A percentile compares a stretch with the other conserved stretches of the same genome.
Evolutionary conservation across 2,113 vertebrate species (phyloP).

Genomic region (Hemibagrus wyckioides): DNA sequence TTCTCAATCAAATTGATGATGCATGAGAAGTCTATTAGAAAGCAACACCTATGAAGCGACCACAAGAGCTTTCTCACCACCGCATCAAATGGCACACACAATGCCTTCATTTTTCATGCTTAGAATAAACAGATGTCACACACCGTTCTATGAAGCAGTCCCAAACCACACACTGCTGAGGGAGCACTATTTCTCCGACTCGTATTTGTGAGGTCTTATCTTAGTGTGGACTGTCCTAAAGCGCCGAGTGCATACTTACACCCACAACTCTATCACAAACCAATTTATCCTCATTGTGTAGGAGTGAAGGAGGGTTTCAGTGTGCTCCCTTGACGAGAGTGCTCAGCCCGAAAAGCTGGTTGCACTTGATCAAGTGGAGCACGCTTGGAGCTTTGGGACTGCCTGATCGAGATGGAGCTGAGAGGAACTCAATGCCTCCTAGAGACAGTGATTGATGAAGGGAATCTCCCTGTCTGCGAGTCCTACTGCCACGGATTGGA

Average conservation of each 20-base stretch:
- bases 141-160: conserved; percentile 35
- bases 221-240: conserved; percentile 37
- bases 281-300: conserved; percentile 56
- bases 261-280: conserved; percentile 47
- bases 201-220: conserved; percentile 54
- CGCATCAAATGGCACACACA: conserved; percentile 58
- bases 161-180: conserved; percentile 65
- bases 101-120: conserved; percentile 72
- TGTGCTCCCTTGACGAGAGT: conserved; percentile 38
- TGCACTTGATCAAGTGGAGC: conserved; percentile 77
- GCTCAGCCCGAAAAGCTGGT: conserved; percentile 38
- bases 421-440: conserved; percentile 71
- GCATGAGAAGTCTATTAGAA: conserved; percentile 53
- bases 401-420: conserved; percentile 74
- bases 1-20: conserved; percentile 55
- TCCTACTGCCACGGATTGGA: conserved; percentile 44
- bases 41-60: conserved; percentile 43
- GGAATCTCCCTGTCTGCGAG: conserved; percentile 66
- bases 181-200: conserved; percentile 65
- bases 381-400: conserved; percentile 68
- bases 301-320: conserved; percentile 42
- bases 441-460: conserved; percentile 79
- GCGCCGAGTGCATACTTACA: conserved; percentile 26
- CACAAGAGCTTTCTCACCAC: conserved; percentile 15
- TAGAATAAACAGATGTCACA: conserved; percentile 72